Percentiles rank a stretch among this genome's conserved stretches.
phyloP scores from a whole-genome alignment of 1,140 invertebrate genomes.

The Pseudomyrmex concolor region DNA sequence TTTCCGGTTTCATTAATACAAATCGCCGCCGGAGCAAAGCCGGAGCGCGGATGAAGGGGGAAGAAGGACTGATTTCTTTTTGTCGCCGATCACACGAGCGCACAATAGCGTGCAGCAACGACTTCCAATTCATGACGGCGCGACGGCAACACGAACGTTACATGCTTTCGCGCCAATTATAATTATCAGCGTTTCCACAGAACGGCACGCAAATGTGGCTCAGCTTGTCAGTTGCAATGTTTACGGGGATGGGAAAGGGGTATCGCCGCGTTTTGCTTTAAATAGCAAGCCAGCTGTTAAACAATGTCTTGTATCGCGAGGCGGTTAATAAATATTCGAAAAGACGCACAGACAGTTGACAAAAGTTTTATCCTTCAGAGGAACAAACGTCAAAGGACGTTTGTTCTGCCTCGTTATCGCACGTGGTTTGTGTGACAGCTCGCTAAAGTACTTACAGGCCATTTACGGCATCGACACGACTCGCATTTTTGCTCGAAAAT shows the following conservation, averaged over 20 bases:
- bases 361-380: too few species aligned
- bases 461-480: too few species aligned
- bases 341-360: too few species aligned
- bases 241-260: background rate
- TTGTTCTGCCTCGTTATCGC: too few species aligned
- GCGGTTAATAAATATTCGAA: too few species aligned
- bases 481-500: too few species aligned
- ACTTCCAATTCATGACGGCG: conserved; percentile 56
- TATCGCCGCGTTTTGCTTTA: conserved; percentile 6
- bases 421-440: too few species aligned
- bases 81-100: conserved; percentile 62
- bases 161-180: conserved; percentile 67
- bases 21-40: conserved; percentile 39
- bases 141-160: conserved; percentile 67
- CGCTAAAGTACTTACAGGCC: too few species aligned
- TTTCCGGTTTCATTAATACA: conserved; percentile 55
- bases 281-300: background rate
- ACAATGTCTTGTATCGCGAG: background rate
- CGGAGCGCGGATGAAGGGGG: background rate
- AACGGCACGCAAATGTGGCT: conserved; percentile 60
- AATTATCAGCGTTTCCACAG: conserved; percentile 63
- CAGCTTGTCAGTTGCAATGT: background rate
- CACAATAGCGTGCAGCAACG: conserved; percentile 56
- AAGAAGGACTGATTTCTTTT: conserved; percentile 48
- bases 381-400: too few species aligned